Base-by-base conservation (phyloP, 2,113 vertebrate genomes). In the Arothron firmamentum region DNA sequence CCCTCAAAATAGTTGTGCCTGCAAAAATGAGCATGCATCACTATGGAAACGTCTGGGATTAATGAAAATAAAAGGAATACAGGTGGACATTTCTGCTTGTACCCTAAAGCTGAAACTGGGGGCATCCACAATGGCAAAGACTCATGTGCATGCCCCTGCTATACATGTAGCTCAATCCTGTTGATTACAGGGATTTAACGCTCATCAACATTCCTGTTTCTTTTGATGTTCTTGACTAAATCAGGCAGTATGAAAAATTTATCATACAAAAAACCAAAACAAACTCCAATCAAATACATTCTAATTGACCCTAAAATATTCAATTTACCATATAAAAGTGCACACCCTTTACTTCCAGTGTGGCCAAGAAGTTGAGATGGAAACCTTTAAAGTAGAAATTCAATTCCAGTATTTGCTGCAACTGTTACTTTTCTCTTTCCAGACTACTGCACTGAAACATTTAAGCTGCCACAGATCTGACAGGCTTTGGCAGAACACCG, bases 401-500 rank as follows among this genome's bases (percentile, higher is more conserved):
- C 66, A 72, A 81, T 49, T 75, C 79, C 58, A 69, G 52, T 64
- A 38, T 73, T 78, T 52, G 75, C 61, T 64, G 67, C 20, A 77
- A 72, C 69, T 79, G 79, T 70, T 80, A 65, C 77, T 72, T 78
- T 54, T 86, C 77, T 75, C 54, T 18, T 48, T 77, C 81, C 88
- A 80, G 76, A 70, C 71, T 62, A 71, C 56, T 49, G 62, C 58
- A 41, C 75, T 84, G 75, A 86, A 75, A 78, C 67, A 42, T 85
- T 81, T 77, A 75, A 82, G 67, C 82, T 77, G 78, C 81, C 75
- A 73, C 11, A 11, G 78, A 75, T 67, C 66, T 85, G 84, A 87
- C 80, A 82, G 78, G 59, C 68, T 72, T 54, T 88, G 85, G 88
- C 86, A 86, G 83, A 73, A 72, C 75, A 57, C 79, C 77, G 56